A percentile compares a stretch with the other conserved stretches of the same genome.
Evolutionary conservation across 2,797 vertebrate genomes (phyloP).

Genomic region (Prionace glauca): DNA sequence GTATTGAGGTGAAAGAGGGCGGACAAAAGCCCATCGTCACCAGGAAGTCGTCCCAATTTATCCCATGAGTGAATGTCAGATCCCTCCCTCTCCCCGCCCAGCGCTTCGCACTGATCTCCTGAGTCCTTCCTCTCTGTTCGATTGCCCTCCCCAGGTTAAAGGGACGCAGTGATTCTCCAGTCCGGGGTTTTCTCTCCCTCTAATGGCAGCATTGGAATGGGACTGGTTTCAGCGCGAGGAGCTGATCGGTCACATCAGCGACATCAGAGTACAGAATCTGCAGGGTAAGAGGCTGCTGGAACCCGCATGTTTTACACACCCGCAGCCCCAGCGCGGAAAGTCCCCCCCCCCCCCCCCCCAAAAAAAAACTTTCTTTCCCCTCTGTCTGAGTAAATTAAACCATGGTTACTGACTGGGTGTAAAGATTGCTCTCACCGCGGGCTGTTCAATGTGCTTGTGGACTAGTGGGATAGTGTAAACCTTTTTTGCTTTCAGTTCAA

Average conservation of each 20-base stretch:
- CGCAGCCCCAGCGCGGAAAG: not conserved
- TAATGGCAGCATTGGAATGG: constrained; percentile 87
- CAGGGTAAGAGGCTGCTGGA: constrained; percentile 67
- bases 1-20: not conserved
- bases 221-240: constrained; percentile 92
- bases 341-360: too few relatives aligned
- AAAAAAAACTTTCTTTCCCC: not conserved
- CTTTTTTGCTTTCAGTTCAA: not conserved
- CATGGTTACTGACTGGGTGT: not conserved
- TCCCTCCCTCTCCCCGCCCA: not conserved
- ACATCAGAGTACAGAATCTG: constrained; percentile 91
- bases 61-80: not conserved
- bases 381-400: not conserved
- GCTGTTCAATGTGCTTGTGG: not conserved
- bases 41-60: not conserved
- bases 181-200: constrained; percentile 38
- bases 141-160: not conserved
- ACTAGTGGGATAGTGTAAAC: not conserved
- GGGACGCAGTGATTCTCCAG: not conserved
- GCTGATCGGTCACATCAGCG: constrained; percentile 92
- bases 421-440: not conserved
- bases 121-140: not conserved
- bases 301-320: not conserved
- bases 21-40: not conserved
- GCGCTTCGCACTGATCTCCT: not conserved